Base-by-base conservation (phyloP, 2,888 invertebrate genomes). In the Acleris holmiana region DNA sequence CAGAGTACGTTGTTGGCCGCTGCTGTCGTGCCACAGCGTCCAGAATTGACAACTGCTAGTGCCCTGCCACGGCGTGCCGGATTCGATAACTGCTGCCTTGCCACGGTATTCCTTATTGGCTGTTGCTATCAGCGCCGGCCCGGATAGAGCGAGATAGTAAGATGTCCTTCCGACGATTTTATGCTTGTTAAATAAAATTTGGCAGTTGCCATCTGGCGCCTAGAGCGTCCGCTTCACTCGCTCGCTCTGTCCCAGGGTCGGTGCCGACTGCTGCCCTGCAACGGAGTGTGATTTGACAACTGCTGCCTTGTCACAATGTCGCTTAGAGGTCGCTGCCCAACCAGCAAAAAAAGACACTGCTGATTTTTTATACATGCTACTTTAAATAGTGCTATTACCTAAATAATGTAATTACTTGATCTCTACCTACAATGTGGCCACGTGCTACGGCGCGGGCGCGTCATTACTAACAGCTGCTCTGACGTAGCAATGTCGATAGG, bases 211-310 rank as follows among this genome's bases (percentile, higher is more conserved):
- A 46, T 10, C 60, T 61, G 69, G 67, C 66, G 67, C 61, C 8
- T 29, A 29, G 29, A 29, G 29, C 8, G 8, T 8, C 29, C 8
- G 2, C 29, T 29, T 0, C 29, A 8, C 8, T 29, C 29, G 8
- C 29, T 23, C 4, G 8, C 29, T 23, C 4, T 8, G 29, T 0
- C 2, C 8, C 29, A 29, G 29, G 60, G 40, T 57, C 53, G 18
- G 60, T 54, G 67, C 67, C 69, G 68, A 59, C 64, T 61, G 68
- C 67, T 69, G 62, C 29, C 49, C 29, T 40, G 59, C 17, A 66
- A 61, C 55, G 29, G 41, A 13, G 50, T 41, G 48, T 2, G 21
- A 57, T 48, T 19, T 29, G 29, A 18, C 17, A 18, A 19, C 65
- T 55, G 64, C 66, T 62, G 68, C 49, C 49, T 19, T 44, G 61